Percentiles rank a stretch among this genome's conserved stretches.
phyloP scores from a whole-genome alignment of 2,113 vertebrate genomes.

The Lampris megalopsis region DNA sequence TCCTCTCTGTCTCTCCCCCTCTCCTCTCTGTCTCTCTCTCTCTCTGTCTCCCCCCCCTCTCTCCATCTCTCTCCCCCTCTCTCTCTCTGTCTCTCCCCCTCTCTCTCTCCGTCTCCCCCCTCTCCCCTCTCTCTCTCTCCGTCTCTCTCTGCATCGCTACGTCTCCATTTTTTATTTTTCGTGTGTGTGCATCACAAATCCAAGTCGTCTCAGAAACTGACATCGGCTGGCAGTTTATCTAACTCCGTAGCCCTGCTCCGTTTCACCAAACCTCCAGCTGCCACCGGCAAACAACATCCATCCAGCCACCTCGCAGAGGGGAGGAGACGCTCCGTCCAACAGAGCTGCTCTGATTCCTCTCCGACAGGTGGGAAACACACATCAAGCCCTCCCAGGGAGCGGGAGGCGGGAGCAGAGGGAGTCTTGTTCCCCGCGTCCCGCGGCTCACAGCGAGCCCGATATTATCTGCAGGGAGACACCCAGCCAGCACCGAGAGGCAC shows the following conservation, averaged over 20 bases:
- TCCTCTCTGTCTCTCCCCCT: not conserved
- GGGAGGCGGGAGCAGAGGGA: conserved; percentile 61
- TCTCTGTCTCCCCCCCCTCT: conserved; percentile 9
- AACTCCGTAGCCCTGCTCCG: conserved; percentile 63
- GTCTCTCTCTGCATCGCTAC: conserved; percentile 25
- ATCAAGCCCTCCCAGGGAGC: conserved; percentile 57
- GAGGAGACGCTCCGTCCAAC: conserved; percentile 64
- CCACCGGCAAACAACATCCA: conserved; percentile 60
- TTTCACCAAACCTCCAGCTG: conserved; percentile 75
- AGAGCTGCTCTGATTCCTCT: conserved; percentile 51
- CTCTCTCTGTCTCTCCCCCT: not conserved
- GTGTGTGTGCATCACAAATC: conserved; percentile 55
- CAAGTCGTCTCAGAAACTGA: conserved; percentile 56
- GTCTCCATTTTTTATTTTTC: conserved; percentile 35
- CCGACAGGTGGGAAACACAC: conserved; percentile 24
- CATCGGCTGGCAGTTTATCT: conserved; percentile 73
- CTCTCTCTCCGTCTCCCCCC: conserved; percentile 4
- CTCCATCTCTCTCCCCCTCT: too few species aligned
- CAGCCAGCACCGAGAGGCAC: conserved; percentile 53
- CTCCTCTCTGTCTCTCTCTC: conserved; percentile 23
- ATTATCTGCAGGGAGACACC: conserved; percentile 61
- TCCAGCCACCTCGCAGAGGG: conserved; percentile 67
- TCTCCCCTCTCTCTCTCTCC: conserved; percentile 23
- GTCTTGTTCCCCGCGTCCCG: conserved; percentile 54
- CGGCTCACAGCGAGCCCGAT: conserved; percentile 65